Evolutionary conservation across 2,113 vertebrate genomes (phyloP).

Genomic region (Dolichotis patagonum): DNA sequence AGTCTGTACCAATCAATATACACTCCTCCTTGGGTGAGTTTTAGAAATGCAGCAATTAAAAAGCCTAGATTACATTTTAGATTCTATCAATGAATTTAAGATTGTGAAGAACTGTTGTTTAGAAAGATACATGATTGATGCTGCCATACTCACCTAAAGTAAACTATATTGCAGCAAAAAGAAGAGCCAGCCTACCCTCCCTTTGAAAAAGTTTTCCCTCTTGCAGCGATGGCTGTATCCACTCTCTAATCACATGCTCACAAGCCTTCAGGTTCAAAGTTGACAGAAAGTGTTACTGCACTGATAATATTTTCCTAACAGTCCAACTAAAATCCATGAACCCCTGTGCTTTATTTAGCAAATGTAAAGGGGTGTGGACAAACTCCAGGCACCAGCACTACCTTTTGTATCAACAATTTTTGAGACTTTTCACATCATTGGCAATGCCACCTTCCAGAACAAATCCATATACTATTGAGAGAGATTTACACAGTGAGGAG

Average conservation of each 20-base stretch:
- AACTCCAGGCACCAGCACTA: neutral
- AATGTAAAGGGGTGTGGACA: neutral
- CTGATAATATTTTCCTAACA: neutral
- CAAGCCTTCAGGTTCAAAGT: neutral
- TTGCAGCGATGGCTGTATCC: neutral
- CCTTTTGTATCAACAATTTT: neutral
- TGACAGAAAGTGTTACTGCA: neutral
- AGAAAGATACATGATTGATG: neutral
- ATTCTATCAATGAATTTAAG: neutral
- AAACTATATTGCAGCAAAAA: neutral
- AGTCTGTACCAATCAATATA: neutral
- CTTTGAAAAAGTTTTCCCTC: neutral
- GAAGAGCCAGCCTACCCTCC: neutral
- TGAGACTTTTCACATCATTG: neutral
- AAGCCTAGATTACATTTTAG: neutral
- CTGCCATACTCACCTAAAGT: neutral
- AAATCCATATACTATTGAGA: neutral
- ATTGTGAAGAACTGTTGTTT: neutral
- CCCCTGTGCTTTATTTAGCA: neutral
- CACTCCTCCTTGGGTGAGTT: neutral
- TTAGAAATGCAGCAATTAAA: neutral
- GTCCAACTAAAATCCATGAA: constrained; percentile 11
- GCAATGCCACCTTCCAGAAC: constrained; percentile 33
- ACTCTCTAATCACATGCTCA: neutral
- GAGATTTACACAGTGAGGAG: neutral